These are phyloP conservation scores for Drosophila glabriapex DNA, from an alignment of 2,888 invertebrate genomes.

Conservation along the genomic window DNA sequence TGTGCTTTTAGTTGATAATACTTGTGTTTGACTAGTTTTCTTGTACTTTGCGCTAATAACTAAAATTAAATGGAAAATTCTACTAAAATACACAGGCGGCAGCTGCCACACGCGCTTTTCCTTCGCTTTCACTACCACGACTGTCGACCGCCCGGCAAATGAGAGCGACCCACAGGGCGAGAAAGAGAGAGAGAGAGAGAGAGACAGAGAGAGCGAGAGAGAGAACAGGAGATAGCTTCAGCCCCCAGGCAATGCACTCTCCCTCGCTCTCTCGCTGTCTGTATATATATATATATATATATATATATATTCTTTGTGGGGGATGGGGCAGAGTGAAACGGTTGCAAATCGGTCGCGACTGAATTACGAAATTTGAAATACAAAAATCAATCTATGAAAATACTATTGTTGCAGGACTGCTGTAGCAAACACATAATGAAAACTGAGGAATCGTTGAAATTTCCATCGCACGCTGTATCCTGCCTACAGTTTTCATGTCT, in stretches of 20 bases:
- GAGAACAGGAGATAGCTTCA: constrained; percentile 13
- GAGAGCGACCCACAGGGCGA: constrained; percentile 39
- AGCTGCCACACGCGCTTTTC: constrained; percentile 63
- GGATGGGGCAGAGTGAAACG: constrained; percentile 54
- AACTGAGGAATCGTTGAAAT: constrained; percentile 29
- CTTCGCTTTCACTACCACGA: constrained; percentile 51
- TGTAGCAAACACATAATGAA: not conserved
- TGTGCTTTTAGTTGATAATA: constrained; percentile 10
- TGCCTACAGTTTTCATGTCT: not conserved
- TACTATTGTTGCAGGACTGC: not conserved
- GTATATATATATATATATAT: not conserved
- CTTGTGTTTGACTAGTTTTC: constrained; percentile 14
- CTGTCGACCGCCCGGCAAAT: constrained; percentile 36
- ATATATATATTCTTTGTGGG: constrained; percentile 15
- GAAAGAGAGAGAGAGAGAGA: constrained; percentile 11
- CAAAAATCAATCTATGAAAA: not conserved
- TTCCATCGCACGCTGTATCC: not conserved
- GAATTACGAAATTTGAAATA: not conserved
- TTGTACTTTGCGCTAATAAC: constrained; percentile 43
- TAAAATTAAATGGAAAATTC: constrained; percentile 59
- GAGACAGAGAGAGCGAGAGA: constrained; percentile 4
- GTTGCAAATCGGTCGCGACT: constrained; percentile 31
- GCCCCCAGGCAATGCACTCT: constrained; percentile 32
- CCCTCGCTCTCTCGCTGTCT: not conserved
- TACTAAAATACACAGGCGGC: constrained; percentile 55